Percentiles rank a stretch among this genome's conserved stretches.
Evolutionary conservation across 2,888 invertebrate genomes (phyloP).

Genomic region (Caenorhabditis sulstoni): DNA sequence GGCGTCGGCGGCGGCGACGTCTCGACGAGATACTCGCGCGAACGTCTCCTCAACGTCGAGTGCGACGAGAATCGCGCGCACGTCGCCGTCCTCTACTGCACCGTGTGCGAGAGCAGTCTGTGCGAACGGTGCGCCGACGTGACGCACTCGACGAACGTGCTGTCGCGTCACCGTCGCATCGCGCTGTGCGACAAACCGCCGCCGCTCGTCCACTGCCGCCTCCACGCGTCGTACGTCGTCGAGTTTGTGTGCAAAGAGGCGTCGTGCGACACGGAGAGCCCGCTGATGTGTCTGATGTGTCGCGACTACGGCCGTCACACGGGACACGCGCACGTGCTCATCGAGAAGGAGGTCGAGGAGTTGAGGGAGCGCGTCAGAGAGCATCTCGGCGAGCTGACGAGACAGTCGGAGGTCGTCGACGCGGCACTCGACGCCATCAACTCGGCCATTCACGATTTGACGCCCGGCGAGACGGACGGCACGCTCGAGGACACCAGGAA

Average conservation of each 20-base stretch:
- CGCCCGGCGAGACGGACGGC: conserved; percentile 37
- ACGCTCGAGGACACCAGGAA: conserved; percentile 44
- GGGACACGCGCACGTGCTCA: conserved; percentile 83
- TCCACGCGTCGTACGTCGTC: conserved; percentile 83
- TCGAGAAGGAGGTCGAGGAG: conserved; percentile 84
- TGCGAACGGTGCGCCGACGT: conserved; percentile 82
- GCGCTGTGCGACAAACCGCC: conserved; percentile 84
- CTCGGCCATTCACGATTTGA: conserved; percentile 38
- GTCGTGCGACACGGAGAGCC: conserved; percentile 82
- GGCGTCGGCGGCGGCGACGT: background rate
- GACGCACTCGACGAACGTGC: conserved; percentile 83
- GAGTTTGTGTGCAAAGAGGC: conserved; percentile 84
- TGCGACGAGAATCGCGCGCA: conserved; percentile 84
- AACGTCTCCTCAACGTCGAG: conserved; percentile 78
- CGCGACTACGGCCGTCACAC: conserved; percentile 84
- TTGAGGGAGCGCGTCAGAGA: conserved; percentile 83
- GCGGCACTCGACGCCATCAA: conserved; percentile 21
- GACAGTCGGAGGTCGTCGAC: conserved; percentile 32
- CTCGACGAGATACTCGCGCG: conserved; percentile 47
- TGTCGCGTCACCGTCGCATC: conserved; percentile 83
- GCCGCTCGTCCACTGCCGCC: conserved; percentile 83
- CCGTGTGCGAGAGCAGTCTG: conserved; percentile 83
- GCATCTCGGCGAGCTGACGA: conserved; percentile 83
- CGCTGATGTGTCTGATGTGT: conserved; percentile 84
- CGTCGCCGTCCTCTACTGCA: conserved; percentile 84